Evolutionary conservation across 2,797 vertebrate species (phyloP).

Genomic region (Nothura maculosa): DNA sequence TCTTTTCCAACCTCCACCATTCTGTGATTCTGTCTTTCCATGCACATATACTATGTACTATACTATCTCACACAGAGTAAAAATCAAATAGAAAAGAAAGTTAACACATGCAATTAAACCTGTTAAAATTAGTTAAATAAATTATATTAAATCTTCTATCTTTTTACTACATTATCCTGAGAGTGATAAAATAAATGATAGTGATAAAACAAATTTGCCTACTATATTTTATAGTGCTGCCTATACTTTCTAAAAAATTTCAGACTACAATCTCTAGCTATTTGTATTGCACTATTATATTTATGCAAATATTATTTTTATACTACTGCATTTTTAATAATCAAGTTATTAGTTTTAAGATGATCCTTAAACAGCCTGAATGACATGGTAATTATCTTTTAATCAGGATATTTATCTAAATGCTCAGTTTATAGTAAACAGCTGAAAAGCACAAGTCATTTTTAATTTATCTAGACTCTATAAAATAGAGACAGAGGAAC

Average conservation of each 20-base stretch:
- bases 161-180: constrained; percentile 69
- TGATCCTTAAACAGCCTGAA: constrained; percentile 48
- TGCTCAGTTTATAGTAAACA: constrained; percentile 18
- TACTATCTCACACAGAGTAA: not conserved
- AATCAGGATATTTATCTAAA: not conserved
- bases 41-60: too few relatives aligned
- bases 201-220: constrained; percentile 66
- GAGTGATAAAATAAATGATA: too few relatives aligned
- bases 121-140: constrained; percentile 77
- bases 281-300: constrained; percentile 56
- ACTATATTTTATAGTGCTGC: constrained; percentile 58
- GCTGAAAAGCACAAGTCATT: not conserved
- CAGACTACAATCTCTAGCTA: constrained; percentile 44
- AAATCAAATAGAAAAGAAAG: constrained; percentile 72
- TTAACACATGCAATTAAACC: constrained; percentile 59
- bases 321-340: constrained; percentile 35
- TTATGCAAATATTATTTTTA: constrained; percentile 46
- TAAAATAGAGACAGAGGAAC: not conserved
- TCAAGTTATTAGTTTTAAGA: constrained; percentile 1
- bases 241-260: constrained; percentile 60
- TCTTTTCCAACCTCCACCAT: too few relatives aligned
- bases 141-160: constrained; percentile 71
- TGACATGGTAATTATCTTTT: constrained; percentile 42
- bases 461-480: not conserved
- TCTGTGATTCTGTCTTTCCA: too few relatives aligned